Evolutionary conservation across 2,888 invertebrate genomes (phyloP).

Genomic region (Drosophila aldrichi): DNA sequence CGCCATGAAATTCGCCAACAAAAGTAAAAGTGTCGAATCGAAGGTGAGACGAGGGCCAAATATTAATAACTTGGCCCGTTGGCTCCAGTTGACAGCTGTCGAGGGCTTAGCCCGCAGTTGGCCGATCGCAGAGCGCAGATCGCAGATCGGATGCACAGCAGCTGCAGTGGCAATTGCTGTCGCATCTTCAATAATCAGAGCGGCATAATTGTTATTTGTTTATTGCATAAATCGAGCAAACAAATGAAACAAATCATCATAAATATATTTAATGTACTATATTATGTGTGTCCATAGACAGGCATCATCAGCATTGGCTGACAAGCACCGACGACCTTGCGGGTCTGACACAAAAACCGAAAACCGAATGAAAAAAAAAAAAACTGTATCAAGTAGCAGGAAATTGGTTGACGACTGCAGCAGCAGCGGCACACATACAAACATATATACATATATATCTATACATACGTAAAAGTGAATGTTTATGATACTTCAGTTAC

Average conservation of each 20-base stretch:
- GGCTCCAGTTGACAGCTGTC: constrained; percentile 42
- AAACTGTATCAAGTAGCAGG: constrained; percentile 79
- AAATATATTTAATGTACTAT: constrained; percentile 16
- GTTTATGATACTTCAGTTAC: constrained; percentile 76
- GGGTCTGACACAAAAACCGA: constrained; percentile 35
- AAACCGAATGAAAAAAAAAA: constrained; percentile 13
- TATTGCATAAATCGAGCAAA: constrained; percentile 65
- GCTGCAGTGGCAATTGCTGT: constrained; percentile 40
- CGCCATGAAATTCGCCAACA: constrained; percentile 20
- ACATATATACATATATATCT: constrained; percentile 7
- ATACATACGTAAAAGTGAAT: constrained; percentile 67
- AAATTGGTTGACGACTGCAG: constrained; percentile 76
- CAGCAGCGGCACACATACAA: constrained; percentile 15
- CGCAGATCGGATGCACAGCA: background rate
- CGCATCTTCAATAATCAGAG: constrained; percentile 40
- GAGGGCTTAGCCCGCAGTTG: constrained; percentile 3
- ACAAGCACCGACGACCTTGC: constrained; percentile 66
- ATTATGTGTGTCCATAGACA: constrained; percentile 2
- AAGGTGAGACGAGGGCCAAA: constrained; percentile 35
- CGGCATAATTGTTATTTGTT: constrained; percentile 46
- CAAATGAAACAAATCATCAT: constrained; percentile 18
- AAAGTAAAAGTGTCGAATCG: constrained; percentile 57
- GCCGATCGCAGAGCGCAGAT: background rate
- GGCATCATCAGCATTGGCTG: constrained; percentile 17
- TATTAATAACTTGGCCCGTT: constrained; percentile 33